Evolutionary conservation across 2,797 vertebrate species (phyloP).

Genomic region (Paratrypauchen microcephalus): DNA sequence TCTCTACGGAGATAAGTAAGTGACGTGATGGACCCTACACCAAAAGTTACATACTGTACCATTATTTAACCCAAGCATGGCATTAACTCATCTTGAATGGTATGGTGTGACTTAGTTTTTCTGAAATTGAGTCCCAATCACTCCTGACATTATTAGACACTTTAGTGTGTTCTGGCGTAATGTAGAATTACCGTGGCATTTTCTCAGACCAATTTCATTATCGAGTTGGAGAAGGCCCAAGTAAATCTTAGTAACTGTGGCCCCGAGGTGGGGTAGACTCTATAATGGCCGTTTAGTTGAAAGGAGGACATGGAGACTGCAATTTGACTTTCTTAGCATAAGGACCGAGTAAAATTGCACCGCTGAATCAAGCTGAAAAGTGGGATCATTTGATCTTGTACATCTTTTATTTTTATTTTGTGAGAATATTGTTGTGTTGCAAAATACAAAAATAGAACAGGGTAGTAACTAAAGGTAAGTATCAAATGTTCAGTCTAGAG

Average conservation of each 20-base stretch:
- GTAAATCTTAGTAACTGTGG: neutral
- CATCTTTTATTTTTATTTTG: neutral
- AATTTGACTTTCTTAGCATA: neutral
- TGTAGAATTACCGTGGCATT: neutral
- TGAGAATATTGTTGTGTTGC: neutral
- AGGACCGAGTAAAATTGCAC: neutral
- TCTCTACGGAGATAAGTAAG: too few species aligned
- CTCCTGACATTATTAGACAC: too few species aligned
- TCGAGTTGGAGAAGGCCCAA: neutral
- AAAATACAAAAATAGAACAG: neutral
- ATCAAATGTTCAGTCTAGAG: conserved; percentile 8
- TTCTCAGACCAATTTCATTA: neutral
- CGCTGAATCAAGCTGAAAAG: too few species aligned
- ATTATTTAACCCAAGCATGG: neutral
- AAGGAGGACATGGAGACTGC: neutral
- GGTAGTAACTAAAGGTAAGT: neutral
- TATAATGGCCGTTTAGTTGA: neutral
- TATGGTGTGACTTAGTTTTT: neutral
- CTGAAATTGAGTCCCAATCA: neutral
- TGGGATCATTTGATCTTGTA: neutral
- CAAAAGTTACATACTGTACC: too few species aligned
- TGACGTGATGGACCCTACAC: too few species aligned
- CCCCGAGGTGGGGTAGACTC: too few species aligned
- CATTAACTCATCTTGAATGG: neutral
- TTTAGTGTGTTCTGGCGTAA: neutral